Conservation (phyloP, 2,797 vertebrate species). For the Echeneis naucrates region DNA sequence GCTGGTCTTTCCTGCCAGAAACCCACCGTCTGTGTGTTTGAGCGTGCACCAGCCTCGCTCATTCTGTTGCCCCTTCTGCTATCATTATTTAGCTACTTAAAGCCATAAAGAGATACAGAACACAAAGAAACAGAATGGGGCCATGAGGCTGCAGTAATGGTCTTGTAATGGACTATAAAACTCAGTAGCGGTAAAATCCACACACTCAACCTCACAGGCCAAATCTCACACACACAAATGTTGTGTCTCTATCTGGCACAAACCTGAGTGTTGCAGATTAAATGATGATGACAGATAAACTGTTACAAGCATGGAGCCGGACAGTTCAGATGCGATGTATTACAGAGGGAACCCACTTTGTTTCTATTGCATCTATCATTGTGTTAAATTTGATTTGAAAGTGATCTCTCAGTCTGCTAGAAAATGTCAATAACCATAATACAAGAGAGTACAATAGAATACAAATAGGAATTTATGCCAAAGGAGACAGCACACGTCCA, state of each 20-base stretch:
- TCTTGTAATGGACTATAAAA: conserved; percentile 71
- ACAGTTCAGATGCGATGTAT: conserved; percentile 13
- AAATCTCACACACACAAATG: conserved; percentile 30
- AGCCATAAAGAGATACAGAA: conserved; percentile 60
- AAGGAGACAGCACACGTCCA: conserved; percentile 2
- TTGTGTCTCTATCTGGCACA: conserved; percentile 16
- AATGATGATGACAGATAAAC: conserved; percentile 28
- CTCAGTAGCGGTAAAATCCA: conserved; percentile 64
- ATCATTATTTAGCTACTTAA: conserved; percentile 67
- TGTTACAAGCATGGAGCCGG: conserved; percentile 13
- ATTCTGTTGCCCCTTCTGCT: conserved; percentile 43
- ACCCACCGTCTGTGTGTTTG: conserved; percentile 18
- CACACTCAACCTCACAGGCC: conserved; percentile 49
- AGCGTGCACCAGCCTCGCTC: conserved; percentile 17
- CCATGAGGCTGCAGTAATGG: conserved; percentile 63
- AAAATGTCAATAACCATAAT: conserved; percentile 42
- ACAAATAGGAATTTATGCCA: conserved; percentile 17
- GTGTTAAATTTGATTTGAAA: conserved; percentile 14
- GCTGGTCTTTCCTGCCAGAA: conserved; percentile 26
- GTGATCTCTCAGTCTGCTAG: conserved; percentile 19
- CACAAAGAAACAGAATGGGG: conserved; percentile 65
- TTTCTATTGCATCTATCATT: conserved; percentile 3
- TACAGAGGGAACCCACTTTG: conserved; percentile 3
- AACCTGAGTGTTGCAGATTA: conserved; percentile 19
- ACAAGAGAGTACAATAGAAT: conserved; percentile 22